Conservation (phyloP, 2,797 vertebrate species). For the Gallinago nigripennis region DNA sequence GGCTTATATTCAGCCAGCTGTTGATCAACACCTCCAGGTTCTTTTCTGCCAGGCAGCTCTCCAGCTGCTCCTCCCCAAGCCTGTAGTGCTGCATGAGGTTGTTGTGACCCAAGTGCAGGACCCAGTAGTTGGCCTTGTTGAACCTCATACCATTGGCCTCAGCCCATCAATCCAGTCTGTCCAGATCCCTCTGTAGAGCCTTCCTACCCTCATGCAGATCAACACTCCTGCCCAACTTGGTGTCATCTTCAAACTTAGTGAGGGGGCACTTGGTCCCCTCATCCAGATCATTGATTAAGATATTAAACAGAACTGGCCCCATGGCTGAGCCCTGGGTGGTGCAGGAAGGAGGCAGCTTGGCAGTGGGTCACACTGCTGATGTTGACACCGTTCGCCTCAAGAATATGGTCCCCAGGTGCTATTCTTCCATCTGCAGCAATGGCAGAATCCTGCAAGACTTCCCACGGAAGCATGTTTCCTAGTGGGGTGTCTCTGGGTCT, state of each 20-base stretch:
- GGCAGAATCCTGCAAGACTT: constrained; percentile 81
- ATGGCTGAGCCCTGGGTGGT: constrained; percentile 43
- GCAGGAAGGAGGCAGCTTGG: constrained; percentile 77
- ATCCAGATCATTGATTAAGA: background rate
- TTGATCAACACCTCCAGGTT: fast-evolving
- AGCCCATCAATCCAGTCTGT: background rate
- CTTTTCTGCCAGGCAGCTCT: background rate
- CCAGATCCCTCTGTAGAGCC: background rate
- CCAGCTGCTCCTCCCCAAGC: background rate
- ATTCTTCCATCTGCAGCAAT: constrained; percentile 80
- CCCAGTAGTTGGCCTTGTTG: fast-evolving
- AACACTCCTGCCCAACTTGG: background rate
- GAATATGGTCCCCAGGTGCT: constrained; percentile 86
- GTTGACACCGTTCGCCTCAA: constrained; percentile 86
- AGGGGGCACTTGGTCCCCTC: background rate
- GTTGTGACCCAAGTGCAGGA: background rate
- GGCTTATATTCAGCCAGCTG: fast-evolving
- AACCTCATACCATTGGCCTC: background rate
- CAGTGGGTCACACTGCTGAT: constrained; percentile 81
- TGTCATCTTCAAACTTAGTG: background rate
- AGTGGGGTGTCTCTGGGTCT: constrained; percentile 79
- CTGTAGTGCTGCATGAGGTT: background rate
- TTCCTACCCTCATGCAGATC: background rate
- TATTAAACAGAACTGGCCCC: background rate
- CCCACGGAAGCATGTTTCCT: constrained; percentile 86